These are phyloP conservation scores for Platycercus adscitus DNA, from an alignment of 2,113 vertebrate species.

Conservation along the genomic window DNA sequence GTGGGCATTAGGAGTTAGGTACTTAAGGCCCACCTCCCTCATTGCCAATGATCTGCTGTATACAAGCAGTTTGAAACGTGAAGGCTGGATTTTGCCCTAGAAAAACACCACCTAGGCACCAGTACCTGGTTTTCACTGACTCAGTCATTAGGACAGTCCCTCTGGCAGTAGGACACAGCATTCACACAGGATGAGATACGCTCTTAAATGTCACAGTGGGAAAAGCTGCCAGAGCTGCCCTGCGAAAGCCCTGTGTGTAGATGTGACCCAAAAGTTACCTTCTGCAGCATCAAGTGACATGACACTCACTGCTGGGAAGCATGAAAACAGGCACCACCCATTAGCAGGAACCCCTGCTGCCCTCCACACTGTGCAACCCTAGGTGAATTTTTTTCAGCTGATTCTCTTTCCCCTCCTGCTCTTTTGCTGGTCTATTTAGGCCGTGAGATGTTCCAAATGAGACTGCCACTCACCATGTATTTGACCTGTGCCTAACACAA, in stretches of 20 bases:
- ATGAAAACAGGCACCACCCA: not conserved
- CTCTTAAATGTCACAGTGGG: not conserved
- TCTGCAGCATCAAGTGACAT: not conserved
- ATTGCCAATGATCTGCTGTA: not conserved
- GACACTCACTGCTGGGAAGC: not conserved
- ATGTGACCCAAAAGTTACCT: not conserved
- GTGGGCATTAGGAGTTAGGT: not conserved
- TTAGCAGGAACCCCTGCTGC: not conserved
- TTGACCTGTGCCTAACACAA: not conserved
- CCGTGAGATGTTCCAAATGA: not conserved
- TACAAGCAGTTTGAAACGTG: not conserved
- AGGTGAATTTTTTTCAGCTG: not conserved
- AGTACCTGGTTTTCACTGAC: not conserved
- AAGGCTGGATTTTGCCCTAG: not conserved
- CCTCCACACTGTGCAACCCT: fast-evolving
- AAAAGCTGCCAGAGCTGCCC: not conserved
- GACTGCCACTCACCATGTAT: not conserved
- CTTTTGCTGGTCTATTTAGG: not conserved
- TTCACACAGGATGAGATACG: not conserved
- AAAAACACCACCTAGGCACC: not conserved
- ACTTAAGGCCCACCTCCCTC: not conserved
- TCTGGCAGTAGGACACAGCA: not conserved
- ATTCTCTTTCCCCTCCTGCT: not conserved
- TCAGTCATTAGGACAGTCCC: not conserved
- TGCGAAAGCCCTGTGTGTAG: not conserved